Evolutionary conservation across 1,140 invertebrate genomes (phyloP).

Genomic region (Brachionus rotundiformis): DNA sequence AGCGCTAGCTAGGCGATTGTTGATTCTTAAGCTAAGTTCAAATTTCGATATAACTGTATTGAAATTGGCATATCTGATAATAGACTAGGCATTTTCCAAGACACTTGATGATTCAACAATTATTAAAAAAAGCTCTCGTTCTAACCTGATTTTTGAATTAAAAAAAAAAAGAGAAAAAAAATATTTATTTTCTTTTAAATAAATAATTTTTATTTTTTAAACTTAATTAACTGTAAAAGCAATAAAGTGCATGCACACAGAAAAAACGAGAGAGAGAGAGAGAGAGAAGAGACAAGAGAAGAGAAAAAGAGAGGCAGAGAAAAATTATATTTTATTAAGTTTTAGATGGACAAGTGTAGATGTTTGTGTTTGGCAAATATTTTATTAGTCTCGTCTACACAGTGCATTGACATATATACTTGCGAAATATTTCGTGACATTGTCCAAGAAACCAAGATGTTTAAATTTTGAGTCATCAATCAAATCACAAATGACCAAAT

Average conservation of each 20-base stretch:
- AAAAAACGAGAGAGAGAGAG: not conserved
- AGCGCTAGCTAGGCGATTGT: not conserved
- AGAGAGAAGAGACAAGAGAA: not conserved
- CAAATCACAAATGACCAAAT: not conserved
- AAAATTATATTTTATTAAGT: not conserved
- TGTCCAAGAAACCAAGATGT: not conserved
- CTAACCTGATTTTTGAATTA: not conserved
- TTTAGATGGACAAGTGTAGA: not conserved
- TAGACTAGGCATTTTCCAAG: not conserved
- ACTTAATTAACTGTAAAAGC: conserved; percentile 40
- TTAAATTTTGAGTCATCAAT: not conserved
- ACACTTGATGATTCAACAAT: conserved; percentile 17
- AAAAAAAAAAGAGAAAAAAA: not conserved
- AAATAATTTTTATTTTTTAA: not conserved
- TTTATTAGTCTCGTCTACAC: conserved; percentile 32
- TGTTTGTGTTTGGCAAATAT: conserved; percentile 31
- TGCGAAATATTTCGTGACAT: conserved; percentile 41
- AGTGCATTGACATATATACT: not conserved
- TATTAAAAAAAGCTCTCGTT: not conserved
- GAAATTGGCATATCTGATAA: not conserved
- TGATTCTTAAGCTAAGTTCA: not conserved
- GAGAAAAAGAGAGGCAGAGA: too few relatives aligned
- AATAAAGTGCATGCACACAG: not conserved
- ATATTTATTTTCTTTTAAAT: not conserved
- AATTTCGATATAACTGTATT: conserved; percentile 32